Percentiles rank a stretch among this genome's conserved stretches.
Evolutionary conservation across 2,888 invertebrate genomes (phyloP).

Genomic region (Kryphioiulus occultus): DNA sequence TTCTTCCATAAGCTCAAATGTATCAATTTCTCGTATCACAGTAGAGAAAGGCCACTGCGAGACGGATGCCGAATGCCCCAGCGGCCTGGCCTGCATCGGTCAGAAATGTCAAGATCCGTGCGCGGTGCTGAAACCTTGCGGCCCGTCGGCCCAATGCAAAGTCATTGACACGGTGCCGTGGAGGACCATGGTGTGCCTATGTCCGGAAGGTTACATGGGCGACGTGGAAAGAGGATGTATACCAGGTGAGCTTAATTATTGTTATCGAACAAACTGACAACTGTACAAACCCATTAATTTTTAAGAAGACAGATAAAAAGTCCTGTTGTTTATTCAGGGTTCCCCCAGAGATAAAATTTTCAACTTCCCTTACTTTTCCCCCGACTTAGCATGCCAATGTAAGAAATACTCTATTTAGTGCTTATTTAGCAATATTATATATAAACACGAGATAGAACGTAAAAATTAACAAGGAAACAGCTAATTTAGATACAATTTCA

Average conservation of each 20-base stretch:
- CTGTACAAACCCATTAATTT: too few relatives aligned
- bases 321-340: too few relatives aligned
- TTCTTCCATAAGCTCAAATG: neutral
- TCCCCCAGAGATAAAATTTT: too few relatives aligned
- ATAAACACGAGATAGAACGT: too few relatives aligned
- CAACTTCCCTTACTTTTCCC: too few relatives aligned
- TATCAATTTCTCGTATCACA: slow-evolving; percentile 51
- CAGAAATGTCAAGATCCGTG: slow-evolving; percentile 78
- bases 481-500: too few relatives aligned
- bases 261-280: too few relatives aligned
- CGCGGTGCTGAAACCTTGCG: slow-evolving; percentile 54
- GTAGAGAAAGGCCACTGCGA: slow-evolving; percentile 70
- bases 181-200: slow-evolving; percentile 84
- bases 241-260: slow-evolving; percentile 51
- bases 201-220: slow-evolving; percentile 55
- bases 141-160: slow-evolving; percentile 67
- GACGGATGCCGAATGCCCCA: slow-evolving; percentile 82
- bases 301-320: too few relatives aligned
- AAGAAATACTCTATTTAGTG: too few relatives aligned
- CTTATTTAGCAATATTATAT: too few relatives aligned
- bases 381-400: too few relatives aligned
- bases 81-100: slow-evolving; percentile 80
- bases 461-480: too few relatives aligned
- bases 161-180: slow-evolving; percentile 85
- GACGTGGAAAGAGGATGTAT: slow-evolving; percentile 54